These are phyloP conservation scores for Agrotis ipsilon DNA, from an alignment of 2,888 invertebrate species.

Conservation along the genomic window DNA sequence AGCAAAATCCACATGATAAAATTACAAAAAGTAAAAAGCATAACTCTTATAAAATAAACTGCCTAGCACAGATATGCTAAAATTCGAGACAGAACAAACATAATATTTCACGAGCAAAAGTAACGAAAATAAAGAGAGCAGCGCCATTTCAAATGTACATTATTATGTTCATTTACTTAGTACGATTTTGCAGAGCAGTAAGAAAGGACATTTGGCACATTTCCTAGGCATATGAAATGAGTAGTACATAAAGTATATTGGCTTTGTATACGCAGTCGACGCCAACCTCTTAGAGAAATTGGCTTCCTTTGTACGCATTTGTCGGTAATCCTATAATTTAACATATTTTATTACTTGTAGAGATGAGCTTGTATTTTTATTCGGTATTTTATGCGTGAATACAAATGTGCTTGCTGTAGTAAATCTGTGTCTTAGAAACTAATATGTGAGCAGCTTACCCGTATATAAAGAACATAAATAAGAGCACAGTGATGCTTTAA, in stretches of 20 bases:
- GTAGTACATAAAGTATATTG: slow-evolving; percentile 64
- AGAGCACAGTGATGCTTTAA: background rate
- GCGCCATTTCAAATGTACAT: slow-evolving; percentile 43
- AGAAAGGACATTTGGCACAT: slow-evolving; percentile 69
- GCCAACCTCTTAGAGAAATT: slow-evolving; percentile 73
- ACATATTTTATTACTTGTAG: slow-evolving; percentile 58
- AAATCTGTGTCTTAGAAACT: slow-evolving; percentile 23
- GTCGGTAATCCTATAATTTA: slow-evolving; percentile 61
- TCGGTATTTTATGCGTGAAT: slow-evolving; percentile 39
- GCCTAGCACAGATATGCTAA: slow-evolving; percentile 6
- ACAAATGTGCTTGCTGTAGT: slow-evolving; percentile 28
- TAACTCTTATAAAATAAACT: background rate
- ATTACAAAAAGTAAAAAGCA: slow-evolving; percentile 2
- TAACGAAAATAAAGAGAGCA: slow-evolving; percentile 39
- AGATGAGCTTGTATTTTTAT: slow-evolving; percentile 51
- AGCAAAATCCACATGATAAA: background rate
- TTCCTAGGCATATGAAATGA: slow-evolving; percentile 68
- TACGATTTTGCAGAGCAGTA: slow-evolving; percentile 47
- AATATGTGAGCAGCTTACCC: slow-evolving; percentile 11
- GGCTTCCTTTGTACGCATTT: slow-evolving; percentile 63
- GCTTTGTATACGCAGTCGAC: slow-evolving; percentile 64
- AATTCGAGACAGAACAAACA: slow-evolving; percentile 17
- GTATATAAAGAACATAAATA: slow-evolving; percentile 1
- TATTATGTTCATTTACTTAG: slow-evolving; percentile 50
- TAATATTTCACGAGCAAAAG: slow-evolving; percentile 4